Evolutionary conservation across 2,888 invertebrate species (phyloP).

Genomic region (Diabrotica balteata): DNA sequence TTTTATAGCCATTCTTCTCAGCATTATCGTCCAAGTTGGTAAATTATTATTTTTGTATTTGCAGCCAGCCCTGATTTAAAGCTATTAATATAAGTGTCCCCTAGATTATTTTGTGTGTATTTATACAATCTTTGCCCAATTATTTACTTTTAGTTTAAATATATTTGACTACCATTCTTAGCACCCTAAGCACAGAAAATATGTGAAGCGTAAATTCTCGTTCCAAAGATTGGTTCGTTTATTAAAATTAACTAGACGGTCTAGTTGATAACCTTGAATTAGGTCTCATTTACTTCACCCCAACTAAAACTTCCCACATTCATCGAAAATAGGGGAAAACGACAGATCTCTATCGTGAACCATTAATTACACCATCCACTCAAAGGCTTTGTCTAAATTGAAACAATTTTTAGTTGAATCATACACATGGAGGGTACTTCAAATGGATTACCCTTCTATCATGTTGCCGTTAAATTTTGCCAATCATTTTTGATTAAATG

Average conservation of each 20-base stretch:
- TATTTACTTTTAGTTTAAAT: too few species aligned
- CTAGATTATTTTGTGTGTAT: too few species aligned
- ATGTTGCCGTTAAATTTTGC: too few species aligned
- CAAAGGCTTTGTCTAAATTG: slow-evolving; percentile 1
- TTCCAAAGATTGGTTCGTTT: not conserved
- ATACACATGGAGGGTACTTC: not conserved
- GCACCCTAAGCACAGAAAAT: too few species aligned
- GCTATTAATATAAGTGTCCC: too few species aligned
- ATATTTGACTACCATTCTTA: too few species aligned
- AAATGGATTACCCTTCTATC: not conserved
- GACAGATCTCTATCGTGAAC: slow-evolving; percentile 10
- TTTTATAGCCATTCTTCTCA: too few species aligned
- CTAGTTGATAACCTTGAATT: slow-evolving; percentile 3
- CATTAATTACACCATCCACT: slow-evolving; percentile 14
- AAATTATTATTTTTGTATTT: too few species aligned
- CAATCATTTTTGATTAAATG: too few species aligned
- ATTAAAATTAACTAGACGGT: not conserved
- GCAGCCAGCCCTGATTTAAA: too few species aligned
- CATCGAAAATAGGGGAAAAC: slow-evolving; percentile 14
- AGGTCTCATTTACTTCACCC: slow-evolving; percentile 1
- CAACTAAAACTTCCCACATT: slow-evolving; percentile 10
- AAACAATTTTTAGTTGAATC: slow-evolving; percentile 13
- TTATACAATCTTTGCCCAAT: too few species aligned
- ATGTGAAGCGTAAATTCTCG: not conserved
- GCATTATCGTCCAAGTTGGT: too few species aligned